Conservation (phyloP, 1,140 invertebrate species). For the Drosophila kanapiae region DNA sequence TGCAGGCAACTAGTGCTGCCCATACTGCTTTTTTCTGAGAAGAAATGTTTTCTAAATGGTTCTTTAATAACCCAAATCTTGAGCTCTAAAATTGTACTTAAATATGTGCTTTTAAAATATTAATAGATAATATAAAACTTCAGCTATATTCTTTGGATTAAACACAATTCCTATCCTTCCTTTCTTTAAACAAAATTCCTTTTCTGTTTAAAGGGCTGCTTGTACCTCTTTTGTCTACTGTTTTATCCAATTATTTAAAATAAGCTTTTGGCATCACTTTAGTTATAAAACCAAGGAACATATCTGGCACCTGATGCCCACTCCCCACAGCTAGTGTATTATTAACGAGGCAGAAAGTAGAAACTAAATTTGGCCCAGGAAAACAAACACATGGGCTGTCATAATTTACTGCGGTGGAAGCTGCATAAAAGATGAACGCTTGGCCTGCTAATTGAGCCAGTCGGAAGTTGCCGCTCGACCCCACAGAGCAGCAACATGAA, state of each 20-base stretch:
- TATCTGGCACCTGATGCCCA: slow-evolving; percentile 19
- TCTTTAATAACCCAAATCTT: not conserved
- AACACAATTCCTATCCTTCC: too few relatives aligned
- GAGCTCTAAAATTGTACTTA: not conserved
- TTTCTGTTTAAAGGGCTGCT: not conserved
- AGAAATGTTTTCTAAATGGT: not conserved
- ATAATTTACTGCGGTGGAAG: slow-evolving; percentile 51
- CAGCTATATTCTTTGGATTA: not conserved
- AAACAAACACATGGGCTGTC: slow-evolving; percentile 49
- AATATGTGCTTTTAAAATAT: not conserved
- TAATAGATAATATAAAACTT: not conserved
- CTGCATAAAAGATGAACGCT: slow-evolving; percentile 57
- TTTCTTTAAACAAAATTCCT: too few relatives aligned
- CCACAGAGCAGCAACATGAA: slow-evolving; percentile 63
- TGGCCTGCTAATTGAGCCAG: slow-evolving; percentile 58
- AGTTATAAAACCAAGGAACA: not conserved
- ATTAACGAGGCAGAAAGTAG: slow-evolving; percentile 34
- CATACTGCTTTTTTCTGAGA: not conserved
- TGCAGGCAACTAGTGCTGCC: not conserved
- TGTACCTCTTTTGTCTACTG: not conserved
- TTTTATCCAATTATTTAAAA: slow-evolving; percentile 3
- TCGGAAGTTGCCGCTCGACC: slow-evolving; percentile 39
- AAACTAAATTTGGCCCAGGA: slow-evolving; percentile 34
- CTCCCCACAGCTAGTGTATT: slow-evolving; percentile 22
- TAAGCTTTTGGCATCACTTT: not conserved